Conservation (phyloP, 1,140 invertebrate genomes). For the Amyelois transitella region DNA sequence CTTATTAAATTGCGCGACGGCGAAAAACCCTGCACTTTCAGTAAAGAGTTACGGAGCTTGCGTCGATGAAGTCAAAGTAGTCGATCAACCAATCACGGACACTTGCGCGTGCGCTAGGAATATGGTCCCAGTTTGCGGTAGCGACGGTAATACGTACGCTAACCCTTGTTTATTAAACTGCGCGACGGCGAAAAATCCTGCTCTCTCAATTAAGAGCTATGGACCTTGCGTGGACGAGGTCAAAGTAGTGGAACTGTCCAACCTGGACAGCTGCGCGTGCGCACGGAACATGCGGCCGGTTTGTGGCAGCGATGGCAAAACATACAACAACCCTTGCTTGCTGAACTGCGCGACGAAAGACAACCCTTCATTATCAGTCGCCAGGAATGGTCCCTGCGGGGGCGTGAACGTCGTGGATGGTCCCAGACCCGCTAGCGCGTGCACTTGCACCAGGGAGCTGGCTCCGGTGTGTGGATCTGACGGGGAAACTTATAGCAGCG, state of each 20-base stretch:
- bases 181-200: slow-evolving; percentile 1
- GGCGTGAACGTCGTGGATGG: background rate
- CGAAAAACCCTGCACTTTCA: slow-evolving; percentile 12
- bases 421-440: background rate
- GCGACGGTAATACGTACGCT: background rate
- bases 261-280: slow-evolving; percentile 7
- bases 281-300: slow-evolving; percentile 31
- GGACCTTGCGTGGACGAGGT: slow-evolving; percentile 10
- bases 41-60: slow-evolving; percentile 14
- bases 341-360: slow-evolving; percentile 8
- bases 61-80: background rate
- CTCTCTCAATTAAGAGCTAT: background rate
- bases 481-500: slow-evolving; percentile 35
- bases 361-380: slow-evolving; percentile 15
- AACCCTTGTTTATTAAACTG: slow-evolving; percentile 6
- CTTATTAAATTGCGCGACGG: slow-evolving; percentile 51
- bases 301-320: slow-evolving; percentile 36
- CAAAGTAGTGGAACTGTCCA: background rate
- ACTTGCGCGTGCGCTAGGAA: background rate
- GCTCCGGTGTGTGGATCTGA: slow-evolving; percentile 34
- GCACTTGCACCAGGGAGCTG: slow-evolving; percentile 24
- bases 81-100: background rate
- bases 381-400: slow-evolving; percentile 16
- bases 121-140: background rate
- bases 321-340: slow-evolving; percentile 34